phyloP scores from a whole-genome alignment of 2,113 vertebrate species.

The Eublepharis macularius region DNA sequence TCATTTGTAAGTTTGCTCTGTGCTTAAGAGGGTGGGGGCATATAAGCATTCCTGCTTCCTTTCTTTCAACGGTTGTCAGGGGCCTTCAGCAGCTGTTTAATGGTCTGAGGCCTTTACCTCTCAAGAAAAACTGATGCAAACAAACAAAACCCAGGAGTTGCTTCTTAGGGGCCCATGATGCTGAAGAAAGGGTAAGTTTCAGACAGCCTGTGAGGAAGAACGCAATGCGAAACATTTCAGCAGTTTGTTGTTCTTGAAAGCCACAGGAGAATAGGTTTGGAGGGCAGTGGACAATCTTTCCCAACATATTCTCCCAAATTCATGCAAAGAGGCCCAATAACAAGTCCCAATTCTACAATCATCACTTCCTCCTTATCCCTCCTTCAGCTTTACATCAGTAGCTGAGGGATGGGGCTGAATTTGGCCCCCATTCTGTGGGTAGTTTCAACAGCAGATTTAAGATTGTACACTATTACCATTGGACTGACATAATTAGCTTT shows the following conservation, averaged over 20 bases:
- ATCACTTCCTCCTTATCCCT: neutral
- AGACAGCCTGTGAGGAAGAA: neutral
- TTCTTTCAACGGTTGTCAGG: conserved; percentile 12
- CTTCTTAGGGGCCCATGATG: neutral
- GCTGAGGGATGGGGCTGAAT: neutral
- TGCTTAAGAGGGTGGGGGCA: neutral
- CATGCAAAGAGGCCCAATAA: neutral
- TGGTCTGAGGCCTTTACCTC: neutral
- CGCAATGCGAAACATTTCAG: neutral
- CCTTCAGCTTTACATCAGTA: neutral
- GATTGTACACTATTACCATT: neutral
- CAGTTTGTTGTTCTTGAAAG: neutral
- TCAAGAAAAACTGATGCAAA: conserved; percentile 12
- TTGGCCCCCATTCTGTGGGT: neutral
- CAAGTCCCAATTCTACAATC: neutral
- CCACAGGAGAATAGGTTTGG: neutral
- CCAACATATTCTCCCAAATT: neutral
- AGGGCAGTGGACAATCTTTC: neutral
- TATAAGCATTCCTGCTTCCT: conserved; percentile 5
- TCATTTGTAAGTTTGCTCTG: conserved; percentile 18
- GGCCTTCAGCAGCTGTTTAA: conserved; percentile 10
- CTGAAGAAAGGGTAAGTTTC: neutral
- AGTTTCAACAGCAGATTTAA: neutral
- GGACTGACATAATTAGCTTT: neutral
- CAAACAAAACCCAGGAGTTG: neutral